Base-by-base conservation (phyloP, 1,140 invertebrate species). In the Drosophila ironensis region DNA sequence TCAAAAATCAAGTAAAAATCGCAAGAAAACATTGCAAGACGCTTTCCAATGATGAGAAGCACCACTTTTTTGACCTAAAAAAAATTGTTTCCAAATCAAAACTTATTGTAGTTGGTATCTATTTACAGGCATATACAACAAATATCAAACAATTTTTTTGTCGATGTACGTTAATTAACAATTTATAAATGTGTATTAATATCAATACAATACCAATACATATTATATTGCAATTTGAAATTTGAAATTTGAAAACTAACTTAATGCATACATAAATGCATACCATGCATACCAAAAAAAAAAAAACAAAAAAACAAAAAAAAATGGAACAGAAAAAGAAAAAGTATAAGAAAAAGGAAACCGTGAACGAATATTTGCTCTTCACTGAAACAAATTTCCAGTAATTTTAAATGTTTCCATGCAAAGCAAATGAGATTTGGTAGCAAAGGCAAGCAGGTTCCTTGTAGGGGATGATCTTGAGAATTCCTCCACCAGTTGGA, bases 1-100 rank as follows among this genome's bases (percentile, higher is more conserved):
- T 53, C 50, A 42, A 30, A 30, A 25, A 25, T 9, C 8, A n/a
- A 7, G 2, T 2, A 4, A 47, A 37, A n/a, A 38, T 28, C 17
- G 19, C 4, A 6, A 7, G 3, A 41, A 51, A 2, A 11, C 1
- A 6, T 9, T 27, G 1, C n/a, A n/a, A n/a, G n/a, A n/a, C n/a
- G n/a, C n/a, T n/a, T n/a, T n/a, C n/a, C n/a, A n/a, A n/a, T n/a
- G n/a, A n/a, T n/a, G n/a, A 17, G 11, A 12, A 3, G 8, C 6
- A 16, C 1, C 11, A 16, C 20, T n/a, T 41, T 60, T 41, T 28
- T 28, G 17, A 22, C 56, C 40, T n/a, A n/a, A 19, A 54, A 33
- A 41, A 54, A 60, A 60, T 60, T 33, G 25, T 60, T 57, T 60
- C 57, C 25, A 60, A 60, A 60, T 57, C 51, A 60, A 60, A 59